phyloP scores from a whole-genome alignment of 2,797 vertebrate species.

The Chloroceryle inda region DNA sequence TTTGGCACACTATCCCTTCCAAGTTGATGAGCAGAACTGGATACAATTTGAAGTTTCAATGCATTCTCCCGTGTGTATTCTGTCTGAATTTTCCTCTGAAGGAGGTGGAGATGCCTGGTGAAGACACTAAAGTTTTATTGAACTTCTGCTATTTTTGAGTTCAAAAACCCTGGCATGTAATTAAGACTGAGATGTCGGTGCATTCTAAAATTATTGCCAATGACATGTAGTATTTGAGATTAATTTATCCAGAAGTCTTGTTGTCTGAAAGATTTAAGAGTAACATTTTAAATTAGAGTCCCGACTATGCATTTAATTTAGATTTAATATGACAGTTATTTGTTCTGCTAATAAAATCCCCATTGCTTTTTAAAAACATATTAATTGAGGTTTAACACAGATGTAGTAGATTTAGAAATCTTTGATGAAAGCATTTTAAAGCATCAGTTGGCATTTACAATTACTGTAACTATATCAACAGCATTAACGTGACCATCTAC shows the following conservation, averaged over 20 bases:
- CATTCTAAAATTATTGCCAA: slow-evolving; percentile 4
- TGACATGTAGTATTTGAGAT: background rate
- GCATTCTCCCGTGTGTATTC: background rate
- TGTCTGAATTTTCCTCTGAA: background rate
- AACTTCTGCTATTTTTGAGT: background rate
- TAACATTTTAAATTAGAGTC: slow-evolving; percentile 39
- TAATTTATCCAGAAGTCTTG: slow-evolving; percentile 37
- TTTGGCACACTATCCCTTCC: background rate
- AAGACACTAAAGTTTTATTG: background rate
- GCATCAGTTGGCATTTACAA: background rate
- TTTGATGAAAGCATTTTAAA: slow-evolving; percentile 22
- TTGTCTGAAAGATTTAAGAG: slow-evolving; percentile 38
- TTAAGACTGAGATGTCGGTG: background rate
- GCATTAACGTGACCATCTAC: background rate
- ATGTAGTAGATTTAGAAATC: slow-evolving; percentile 38
- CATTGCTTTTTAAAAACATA: slow-evolving; percentile 50
- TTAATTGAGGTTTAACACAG: slow-evolving; percentile 51
- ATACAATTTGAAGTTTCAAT: background rate
- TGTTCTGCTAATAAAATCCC: slow-evolving; percentile 52
- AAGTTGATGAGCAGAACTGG: background rate
- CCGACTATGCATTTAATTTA: slow-evolving; percentile 38
- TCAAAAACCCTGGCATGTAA: background rate
- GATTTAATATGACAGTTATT: slow-evolving; percentile 54
- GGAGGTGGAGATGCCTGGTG: background rate
- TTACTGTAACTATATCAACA: background rate